Conservation (phyloP, 2,888 invertebrate species). For the Cryptosula pallasiana region DNA sequence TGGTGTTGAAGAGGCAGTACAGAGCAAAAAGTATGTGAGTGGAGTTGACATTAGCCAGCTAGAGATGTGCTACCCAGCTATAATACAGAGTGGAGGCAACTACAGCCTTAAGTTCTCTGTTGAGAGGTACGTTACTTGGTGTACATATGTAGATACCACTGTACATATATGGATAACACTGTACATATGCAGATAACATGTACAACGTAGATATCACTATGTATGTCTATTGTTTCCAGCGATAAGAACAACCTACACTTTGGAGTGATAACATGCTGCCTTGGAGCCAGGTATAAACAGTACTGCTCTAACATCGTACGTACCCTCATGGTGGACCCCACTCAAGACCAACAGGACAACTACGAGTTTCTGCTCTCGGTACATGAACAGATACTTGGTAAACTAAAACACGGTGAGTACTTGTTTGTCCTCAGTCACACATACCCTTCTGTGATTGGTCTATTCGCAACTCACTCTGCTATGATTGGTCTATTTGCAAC, state of each 20-base stretch:
- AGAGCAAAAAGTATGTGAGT: conserved; percentile 91
- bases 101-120: conserved; percentile 96
- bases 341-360: conserved; percentile 64
- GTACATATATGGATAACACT: too few relatives aligned
- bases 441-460: too few relatives aligned
- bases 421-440: conserved; percentile 3
- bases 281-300: conserved; percentile 91
- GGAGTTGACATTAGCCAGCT: conserved; percentile 82
- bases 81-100: conserved; percentile 97
- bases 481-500: too few relatives aligned
- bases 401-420: conserved; percentile 63
- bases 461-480: too few relatives aligned
- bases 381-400: conserved; percentile 84
- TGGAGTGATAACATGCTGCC: conserved; percentile 87
- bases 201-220: background rate
- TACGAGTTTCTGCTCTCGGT: conserved; percentile 85
- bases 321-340: conserved; percentile 92
- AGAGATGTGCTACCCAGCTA: conserved; percentile 97
- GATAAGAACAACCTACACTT: conserved; percentile 92
- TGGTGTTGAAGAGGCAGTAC: conserved; percentile 85
- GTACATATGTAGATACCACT: too few relatives aligned
- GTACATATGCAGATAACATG: too few relatives aligned
- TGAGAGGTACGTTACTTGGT: conserved; percentile 55
- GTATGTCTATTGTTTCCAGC: conserved; percentile 55
- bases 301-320: conserved; percentile 97